phyloP scores from a whole-genome alignment of 2,888 invertebrate genomes.

The Mesorhabditis sp. region DNA sequence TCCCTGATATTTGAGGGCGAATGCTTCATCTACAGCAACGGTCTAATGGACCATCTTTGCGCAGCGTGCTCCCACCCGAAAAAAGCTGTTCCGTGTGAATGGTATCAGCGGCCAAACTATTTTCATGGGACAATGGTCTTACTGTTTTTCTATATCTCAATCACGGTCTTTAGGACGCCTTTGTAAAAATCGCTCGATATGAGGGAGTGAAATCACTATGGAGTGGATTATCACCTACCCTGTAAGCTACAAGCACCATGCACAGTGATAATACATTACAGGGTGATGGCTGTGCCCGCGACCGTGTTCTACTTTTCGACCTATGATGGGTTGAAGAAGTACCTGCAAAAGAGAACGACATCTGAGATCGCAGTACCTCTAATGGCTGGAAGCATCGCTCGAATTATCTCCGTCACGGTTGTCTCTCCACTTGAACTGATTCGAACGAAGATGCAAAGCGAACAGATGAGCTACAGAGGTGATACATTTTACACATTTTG shows the following conservation, averaged over 20 bases:
- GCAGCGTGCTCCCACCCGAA: conserved; percentile 60
- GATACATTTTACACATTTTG: no score
- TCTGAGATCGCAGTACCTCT: no score
- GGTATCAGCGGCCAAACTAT: conserved; percentile 68
- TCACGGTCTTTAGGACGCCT: conserved; percentile 70
- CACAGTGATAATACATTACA: no score
- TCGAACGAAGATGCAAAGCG: conserved; percentile 96
- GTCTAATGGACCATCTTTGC: conserved; percentile 95
- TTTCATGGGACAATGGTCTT: conserved; percentile 68
- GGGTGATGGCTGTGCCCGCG: conserved; percentile 84
- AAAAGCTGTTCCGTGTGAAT: conserved; percentile 58
- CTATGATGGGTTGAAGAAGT: conserved; percentile 69
- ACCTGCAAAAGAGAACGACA: conserved; percentile 62
- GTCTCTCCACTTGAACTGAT: conserved; percentile 93
- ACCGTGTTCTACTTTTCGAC: conserved; percentile 94
- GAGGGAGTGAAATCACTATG: conserved; percentile 88
- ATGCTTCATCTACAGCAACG: conserved; percentile 67
- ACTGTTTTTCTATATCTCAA: no score
- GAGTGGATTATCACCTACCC: conserved; percentile 93
- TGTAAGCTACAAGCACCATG: conserved; percentile 59
- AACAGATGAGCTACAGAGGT: conserved; percentile 68
- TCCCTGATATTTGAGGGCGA: conserved; percentile 16
- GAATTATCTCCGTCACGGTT: conserved; percentile 64
- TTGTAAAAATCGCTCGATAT: conserved; percentile 80
- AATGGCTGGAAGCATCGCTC: no score